These are phyloP conservation scores for Cottus gobio DNA, from an alignment of 2,113 vertebrate genomes.

Conservation along the genomic window DNA sequence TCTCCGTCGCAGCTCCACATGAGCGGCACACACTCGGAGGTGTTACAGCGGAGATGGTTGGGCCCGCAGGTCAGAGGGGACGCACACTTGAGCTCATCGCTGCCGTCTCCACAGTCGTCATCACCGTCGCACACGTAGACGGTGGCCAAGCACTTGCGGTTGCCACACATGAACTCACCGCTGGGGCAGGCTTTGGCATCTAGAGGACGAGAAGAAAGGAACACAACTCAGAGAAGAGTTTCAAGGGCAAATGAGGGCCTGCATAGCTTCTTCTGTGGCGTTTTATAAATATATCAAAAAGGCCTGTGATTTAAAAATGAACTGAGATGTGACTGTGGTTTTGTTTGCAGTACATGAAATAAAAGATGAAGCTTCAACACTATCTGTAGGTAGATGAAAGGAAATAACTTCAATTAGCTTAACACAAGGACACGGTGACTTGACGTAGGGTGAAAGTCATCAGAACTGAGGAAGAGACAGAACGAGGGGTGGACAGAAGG, in stretches of 20 bases:
- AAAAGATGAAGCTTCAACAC: background rate
- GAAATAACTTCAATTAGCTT: background rate
- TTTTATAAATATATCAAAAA: background rate
- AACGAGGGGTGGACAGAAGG: background rate
- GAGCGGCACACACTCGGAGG: constrained; percentile 90
- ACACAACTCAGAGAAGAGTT: background rate
- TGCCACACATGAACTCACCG: constrained; percentile 93
- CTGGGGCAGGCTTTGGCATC: constrained; percentile 86
- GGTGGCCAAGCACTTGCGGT: constrained; percentile 90
- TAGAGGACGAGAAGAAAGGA: constrained; percentile 32
- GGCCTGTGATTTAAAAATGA: background rate
- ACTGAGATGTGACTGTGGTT: background rate
- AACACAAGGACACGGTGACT: constrained; percentile 5
- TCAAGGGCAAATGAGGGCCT: background rate
- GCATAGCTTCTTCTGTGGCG: background rate
- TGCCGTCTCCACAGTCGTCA: constrained; percentile 92
- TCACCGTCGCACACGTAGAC: constrained; percentile 93
- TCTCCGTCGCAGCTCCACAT: constrained; percentile 96
- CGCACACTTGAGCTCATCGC: constrained; percentile 91
- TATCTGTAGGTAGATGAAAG: background rate
- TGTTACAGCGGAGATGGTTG: constrained; percentile 92
- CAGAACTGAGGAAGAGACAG: constrained; percentile 1
- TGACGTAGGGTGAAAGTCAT: constrained; percentile 2
- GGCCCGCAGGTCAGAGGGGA: constrained; percentile 88
- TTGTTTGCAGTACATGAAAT: background rate